These are phyloP conservation scores for Piliocolobus tephrosceles DNA, from an alignment of 2,113 vertebrate species.

Conservation along the genomic window DNA sequence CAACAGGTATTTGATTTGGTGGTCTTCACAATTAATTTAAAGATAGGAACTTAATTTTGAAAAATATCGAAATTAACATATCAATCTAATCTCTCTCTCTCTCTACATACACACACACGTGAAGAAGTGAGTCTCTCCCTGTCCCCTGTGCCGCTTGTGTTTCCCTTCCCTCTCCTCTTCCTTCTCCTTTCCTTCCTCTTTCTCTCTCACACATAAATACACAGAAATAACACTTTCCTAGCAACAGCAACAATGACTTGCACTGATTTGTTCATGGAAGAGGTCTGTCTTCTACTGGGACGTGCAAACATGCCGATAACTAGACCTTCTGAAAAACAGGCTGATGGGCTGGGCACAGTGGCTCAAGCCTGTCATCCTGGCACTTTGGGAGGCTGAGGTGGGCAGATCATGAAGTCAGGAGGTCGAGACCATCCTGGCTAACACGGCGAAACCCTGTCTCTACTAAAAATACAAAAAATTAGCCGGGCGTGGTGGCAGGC, in stretches of 20 bases:
- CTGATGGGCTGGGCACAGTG: too few species aligned
- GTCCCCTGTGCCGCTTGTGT: not conserved
- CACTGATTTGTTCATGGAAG: not conserved
- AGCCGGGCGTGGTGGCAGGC: too few species aligned
- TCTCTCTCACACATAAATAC: not conserved
- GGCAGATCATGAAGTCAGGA: too few species aligned
- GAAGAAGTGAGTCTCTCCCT: not conserved
- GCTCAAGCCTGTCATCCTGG: too few species aligned
- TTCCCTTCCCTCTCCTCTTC: not conserved
- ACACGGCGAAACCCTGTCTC: too few species aligned
- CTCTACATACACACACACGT: accelerated
- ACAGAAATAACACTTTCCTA: not conserved
- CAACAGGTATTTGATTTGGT: not conserved
- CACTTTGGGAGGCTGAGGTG: accelerated
- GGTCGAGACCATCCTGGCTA: too few species aligned
- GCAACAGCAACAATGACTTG: not conserved
- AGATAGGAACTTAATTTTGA: not conserved
- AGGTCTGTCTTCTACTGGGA: not conserved
- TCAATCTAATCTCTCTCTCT: not conserved
- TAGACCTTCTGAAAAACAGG: not conserved
- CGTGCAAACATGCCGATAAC: accelerated
- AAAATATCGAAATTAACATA: not conserved
- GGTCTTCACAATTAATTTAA: not conserved
- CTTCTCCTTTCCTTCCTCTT: not conserved
- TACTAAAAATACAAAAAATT: too few species aligned